A percentile compares a stretch with the other conserved stretches of the same genome.
Evolutionary conservation across 1,140 invertebrate species (phyloP).

Genomic region (Mactra quadrangularis): DNA sequence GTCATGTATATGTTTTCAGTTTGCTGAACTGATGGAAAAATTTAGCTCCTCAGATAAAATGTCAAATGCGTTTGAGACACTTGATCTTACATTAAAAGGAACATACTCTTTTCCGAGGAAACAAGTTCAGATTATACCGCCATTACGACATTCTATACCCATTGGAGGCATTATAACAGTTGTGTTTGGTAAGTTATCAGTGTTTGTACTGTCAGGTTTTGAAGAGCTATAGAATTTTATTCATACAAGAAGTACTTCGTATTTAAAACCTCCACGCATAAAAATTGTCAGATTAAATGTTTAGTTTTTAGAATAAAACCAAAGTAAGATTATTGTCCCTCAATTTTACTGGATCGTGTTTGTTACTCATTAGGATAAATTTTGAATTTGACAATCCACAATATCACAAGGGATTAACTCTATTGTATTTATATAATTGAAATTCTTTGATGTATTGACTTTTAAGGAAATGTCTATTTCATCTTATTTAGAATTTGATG

Average conservation of each 20-base stretch:
- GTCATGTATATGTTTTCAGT: background rate
- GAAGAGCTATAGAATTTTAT: background rate
- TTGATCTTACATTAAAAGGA: constrained; percentile 14
- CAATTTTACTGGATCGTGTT: background rate
- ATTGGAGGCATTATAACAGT: constrained; percentile 12
- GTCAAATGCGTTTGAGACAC: background rate
- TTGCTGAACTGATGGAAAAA: constrained; percentile 26
- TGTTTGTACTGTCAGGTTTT: background rate
- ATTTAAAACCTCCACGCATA: no score
- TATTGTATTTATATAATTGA: constrained; percentile 6
- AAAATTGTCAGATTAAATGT: no score
- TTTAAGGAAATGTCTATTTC: background rate
- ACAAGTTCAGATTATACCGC: background rate
- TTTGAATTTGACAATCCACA: background rate
- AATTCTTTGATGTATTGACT: background rate
- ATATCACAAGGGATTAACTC: no score
- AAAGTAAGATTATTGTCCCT: background rate
- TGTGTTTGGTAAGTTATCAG: constrained; percentile 5
- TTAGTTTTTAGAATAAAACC: no score
- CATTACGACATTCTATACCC: background rate
- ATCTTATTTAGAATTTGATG: constrained; percentile 53
- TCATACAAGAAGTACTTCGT: background rate
- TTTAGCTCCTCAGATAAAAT: background rate
- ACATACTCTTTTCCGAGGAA: background rate
- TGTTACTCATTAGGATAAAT: background rate